Evolutionary conservation across 2,888 invertebrate species (phyloP).

Genomic region (Ernsta delagoae): DNA sequence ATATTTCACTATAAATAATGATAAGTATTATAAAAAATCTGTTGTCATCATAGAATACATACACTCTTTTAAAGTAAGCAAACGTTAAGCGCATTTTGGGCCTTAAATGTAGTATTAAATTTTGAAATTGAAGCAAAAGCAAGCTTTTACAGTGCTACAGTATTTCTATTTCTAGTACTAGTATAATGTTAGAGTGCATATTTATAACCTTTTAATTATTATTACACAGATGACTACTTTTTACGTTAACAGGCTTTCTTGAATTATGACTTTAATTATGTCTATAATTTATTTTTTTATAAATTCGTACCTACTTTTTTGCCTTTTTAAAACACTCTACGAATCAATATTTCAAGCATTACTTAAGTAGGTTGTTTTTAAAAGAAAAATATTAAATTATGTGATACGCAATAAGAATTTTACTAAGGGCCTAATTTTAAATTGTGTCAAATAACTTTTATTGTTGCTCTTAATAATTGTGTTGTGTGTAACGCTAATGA

Average conservation of each 20-base stretch:
- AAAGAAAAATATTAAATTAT: too few species aligned
- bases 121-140: slow-evolving; percentile 16
- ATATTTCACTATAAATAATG: not conserved
- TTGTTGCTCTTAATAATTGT: too few species aligned
- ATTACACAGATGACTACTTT: not conserved
- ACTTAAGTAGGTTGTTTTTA: too few species aligned
- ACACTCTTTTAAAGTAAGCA: slow-evolving; percentile 16
- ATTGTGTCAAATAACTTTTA: too few species aligned
- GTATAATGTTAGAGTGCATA: not conserved
- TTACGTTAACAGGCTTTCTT: not conserved
- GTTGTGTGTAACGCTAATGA: too few species aligned
- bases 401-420: too few species aligned
- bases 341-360: too few species aligned
- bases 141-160: slow-evolving; percentile 32
- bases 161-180: not conserved
- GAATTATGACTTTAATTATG: not conserved
- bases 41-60: not conserved
- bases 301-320: too few species aligned
- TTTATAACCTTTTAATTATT: not conserved
- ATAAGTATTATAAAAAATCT: slow-evolving; percentile 1
- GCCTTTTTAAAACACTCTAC: too few species aligned
- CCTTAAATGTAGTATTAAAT: slow-evolving; percentile 20
- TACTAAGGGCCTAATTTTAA: too few species aligned
- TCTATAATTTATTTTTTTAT: too few species aligned
- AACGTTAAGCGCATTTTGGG: slow-evolving; percentile 29